Conservation (phyloP, 1,140 invertebrate genomes). For the Zaprionus kolodkinae region DNA sequence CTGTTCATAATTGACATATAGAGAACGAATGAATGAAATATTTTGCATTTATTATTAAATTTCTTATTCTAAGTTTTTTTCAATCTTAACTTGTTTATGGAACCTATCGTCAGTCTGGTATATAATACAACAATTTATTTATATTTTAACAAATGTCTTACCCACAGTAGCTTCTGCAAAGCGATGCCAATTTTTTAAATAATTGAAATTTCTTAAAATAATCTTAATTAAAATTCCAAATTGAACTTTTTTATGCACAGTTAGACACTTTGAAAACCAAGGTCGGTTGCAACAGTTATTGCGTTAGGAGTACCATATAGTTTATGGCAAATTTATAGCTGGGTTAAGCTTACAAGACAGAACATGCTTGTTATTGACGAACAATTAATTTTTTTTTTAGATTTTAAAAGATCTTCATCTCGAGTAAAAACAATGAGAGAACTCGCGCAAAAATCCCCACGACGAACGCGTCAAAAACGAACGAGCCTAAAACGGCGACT, state of each 20-base stretch:
- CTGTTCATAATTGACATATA: background rate
- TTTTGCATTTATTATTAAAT: too few species aligned
- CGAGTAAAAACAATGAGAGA: constrained; percentile 8
- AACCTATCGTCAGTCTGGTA: background rate
- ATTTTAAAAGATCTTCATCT: constrained; percentile 15
- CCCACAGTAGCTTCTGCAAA: background rate
- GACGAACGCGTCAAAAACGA: constrained; percentile 47
- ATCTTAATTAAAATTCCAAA: background rate
- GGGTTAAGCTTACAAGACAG: background rate
- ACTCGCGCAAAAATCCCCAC: constrained; percentile 20
- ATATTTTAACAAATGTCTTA: background rate
- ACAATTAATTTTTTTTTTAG: constrained; percentile 6
- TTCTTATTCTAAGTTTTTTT: too few species aligned
- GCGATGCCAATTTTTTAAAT: background rate
- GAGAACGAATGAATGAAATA: background rate
- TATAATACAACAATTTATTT: too few species aligned
- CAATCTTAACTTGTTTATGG: background rate
- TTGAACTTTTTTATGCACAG: background rate
- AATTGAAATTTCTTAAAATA: background rate
- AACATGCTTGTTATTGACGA: background rate
- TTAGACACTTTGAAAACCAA: background rate
- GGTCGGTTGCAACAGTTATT: background rate
- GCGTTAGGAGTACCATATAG: background rate
- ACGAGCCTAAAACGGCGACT: constrained; percentile 57
- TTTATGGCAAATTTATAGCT: background rate